These are phyloP conservation scores for Galemys pyrenaicus DNA, from an alignment of 2,113 vertebrate genomes.

Conservation along the genomic window DNA sequence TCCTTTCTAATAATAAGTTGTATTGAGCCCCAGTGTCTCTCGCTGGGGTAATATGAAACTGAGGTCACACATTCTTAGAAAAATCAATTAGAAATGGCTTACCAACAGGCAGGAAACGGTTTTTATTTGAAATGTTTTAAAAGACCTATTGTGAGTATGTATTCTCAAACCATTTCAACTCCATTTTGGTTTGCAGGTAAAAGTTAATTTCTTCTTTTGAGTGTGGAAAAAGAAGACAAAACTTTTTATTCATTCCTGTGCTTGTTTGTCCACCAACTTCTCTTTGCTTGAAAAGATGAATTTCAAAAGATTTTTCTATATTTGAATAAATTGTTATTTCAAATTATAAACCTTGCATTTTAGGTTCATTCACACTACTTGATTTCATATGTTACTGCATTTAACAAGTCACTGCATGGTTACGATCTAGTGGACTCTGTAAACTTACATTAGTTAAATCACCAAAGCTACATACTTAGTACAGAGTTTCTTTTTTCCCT, in stretches of 20 bases:
- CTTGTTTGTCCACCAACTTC: neutral
- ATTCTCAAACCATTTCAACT: neutral
- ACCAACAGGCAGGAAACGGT: neutral
- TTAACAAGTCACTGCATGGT: conserved; percentile 59
- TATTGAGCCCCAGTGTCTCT: neutral
- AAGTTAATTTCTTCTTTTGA: neutral
- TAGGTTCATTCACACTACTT: conserved; percentile 57
- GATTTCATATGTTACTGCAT: conserved; percentile 55
- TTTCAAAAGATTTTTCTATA: neutral
- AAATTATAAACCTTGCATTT: conserved; percentile 45
- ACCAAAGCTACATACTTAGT: neutral
- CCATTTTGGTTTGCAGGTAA: neutral
- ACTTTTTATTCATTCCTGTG: neutral
- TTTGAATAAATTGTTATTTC: conserved; percentile 54
- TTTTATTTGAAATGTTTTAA: neutral
- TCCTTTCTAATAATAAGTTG: neutral
- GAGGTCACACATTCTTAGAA: neutral
- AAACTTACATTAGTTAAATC: conserved; percentile 9
- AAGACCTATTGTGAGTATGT: neutral
- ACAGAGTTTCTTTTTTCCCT: neutral
- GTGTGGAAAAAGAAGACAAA: neutral
- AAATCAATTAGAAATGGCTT: neutral
- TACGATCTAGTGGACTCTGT: conserved; percentile 39
- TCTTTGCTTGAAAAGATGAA: neutral
- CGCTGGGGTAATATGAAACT: neutral